phyloP scores from a whole-genome alignment of 2,113 vertebrate genomes.

The Pomatostomus ruficeps region DNA sequence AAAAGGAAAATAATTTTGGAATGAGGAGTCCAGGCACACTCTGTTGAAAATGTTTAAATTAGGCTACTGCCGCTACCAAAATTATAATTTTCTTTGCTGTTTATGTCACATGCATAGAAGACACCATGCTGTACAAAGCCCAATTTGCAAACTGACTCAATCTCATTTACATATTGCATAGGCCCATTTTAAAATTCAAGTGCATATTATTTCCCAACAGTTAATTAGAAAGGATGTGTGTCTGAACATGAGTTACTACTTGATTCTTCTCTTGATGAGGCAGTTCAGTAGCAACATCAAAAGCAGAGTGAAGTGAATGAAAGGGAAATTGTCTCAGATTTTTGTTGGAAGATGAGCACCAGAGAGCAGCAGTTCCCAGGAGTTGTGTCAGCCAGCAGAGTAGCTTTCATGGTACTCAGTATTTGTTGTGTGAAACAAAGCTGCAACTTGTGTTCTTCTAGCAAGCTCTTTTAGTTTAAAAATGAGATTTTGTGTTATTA shows the following conservation, averaged over 20 bases:
- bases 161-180: neutral
- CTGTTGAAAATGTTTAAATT: neutral
- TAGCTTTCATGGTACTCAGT: neutral
- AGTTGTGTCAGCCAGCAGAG: neutral
- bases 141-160: neutral
- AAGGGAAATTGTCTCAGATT: neutral
- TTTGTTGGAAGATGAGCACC: conserved; percentile 37
- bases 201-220: neutral
- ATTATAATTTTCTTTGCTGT: neutral
- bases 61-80: neutral
- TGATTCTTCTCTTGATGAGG: neutral
- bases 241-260: neutral
- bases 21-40: neutral
- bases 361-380: conserved; percentile 61
- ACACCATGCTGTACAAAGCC: neutral
- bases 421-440: neutral
- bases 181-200: neutral
- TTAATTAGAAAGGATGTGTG: neutral
- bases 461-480: neutral
- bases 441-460: neutral
- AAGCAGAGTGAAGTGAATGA: neutral
- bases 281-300: neutral
- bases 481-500: neutral
- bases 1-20: neutral
- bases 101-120: neutral